Conservation (phyloP, 2,113 vertebrate genomes). For the Gavialis gangeticus region DNA sequence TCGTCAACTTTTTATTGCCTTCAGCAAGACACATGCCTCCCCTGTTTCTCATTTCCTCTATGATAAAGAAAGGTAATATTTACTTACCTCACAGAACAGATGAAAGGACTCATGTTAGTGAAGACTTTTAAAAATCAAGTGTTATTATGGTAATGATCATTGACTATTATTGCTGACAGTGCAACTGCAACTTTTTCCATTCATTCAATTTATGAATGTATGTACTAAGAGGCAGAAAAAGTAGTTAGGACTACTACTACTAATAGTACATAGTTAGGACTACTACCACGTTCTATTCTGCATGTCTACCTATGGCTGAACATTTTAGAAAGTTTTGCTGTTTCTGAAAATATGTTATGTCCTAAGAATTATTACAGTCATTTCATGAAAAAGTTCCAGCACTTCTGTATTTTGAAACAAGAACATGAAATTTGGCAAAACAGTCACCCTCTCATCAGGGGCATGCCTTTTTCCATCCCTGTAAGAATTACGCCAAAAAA, state of each 20-base stretch:
- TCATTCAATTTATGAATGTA: background rate
- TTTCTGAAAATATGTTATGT: background rate
- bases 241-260: background rate
- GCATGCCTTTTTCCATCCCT: no score
- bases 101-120: background rate
- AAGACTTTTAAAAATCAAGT: background rate
- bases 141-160: background rate
- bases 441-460: no score
- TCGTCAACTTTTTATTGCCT: background rate
- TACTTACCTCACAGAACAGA: background rate
- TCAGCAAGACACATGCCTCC: background rate
- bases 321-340: background rate
- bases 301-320: background rate
- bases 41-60: background rate
- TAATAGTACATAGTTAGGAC: no score
- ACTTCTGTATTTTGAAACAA: background rate
- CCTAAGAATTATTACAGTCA: background rate
- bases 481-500: no score
- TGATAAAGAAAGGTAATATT: background rate
- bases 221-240: background rate
- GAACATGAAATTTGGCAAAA: background rate
- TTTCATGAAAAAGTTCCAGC: background rate
- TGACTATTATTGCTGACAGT: background rate
- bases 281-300: no score
- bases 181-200: background rate